These are phyloP conservation scores for Catharus fuscescens DNA, from an alignment of 2,113 vertebrate genomes.

Conservation along the genomic window DNA sequence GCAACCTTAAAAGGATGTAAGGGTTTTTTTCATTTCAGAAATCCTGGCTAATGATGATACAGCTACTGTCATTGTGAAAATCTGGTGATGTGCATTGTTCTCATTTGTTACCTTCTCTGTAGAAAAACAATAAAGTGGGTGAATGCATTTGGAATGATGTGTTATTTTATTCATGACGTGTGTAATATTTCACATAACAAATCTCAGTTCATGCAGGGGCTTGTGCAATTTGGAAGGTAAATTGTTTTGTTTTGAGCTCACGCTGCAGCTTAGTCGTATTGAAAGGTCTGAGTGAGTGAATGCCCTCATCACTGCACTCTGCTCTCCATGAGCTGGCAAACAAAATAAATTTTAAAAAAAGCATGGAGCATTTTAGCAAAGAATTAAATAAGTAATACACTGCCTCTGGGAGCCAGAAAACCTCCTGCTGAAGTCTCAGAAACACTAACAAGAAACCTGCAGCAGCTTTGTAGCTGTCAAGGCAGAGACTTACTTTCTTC, in stretches of 20 bases:
- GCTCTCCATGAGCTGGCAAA: neutral
- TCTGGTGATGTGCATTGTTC: neutral
- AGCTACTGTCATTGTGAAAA: neutral
- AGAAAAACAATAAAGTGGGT: neutral
- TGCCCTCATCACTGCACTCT: neutral
- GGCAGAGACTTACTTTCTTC: neutral
- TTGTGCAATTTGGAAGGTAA: neutral
- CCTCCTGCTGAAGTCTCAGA: neutral
- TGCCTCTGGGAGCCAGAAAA: neutral
- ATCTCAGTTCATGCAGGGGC: fast-evolving
- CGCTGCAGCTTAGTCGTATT: neutral
- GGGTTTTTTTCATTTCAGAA: neutral
- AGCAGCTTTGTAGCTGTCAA: neutral
- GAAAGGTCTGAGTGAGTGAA: neutral
- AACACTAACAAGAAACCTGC: neutral
- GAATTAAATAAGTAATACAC: neutral
- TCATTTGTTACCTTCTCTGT: neutral
- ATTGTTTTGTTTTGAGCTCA: neutral
- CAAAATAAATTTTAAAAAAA: neutral
- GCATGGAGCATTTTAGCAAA: neutral
- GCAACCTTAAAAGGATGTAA: fast-evolving
- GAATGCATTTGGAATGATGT: neutral
- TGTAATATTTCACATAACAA: neutral
- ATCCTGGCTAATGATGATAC: neutral
- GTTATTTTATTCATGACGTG: neutral